Evolutionary conservation across 2,888 invertebrate genomes (phyloP), one percentile per base, ranked within the genome.

Genomic region (Falcaria lacertinaria): DNA sequence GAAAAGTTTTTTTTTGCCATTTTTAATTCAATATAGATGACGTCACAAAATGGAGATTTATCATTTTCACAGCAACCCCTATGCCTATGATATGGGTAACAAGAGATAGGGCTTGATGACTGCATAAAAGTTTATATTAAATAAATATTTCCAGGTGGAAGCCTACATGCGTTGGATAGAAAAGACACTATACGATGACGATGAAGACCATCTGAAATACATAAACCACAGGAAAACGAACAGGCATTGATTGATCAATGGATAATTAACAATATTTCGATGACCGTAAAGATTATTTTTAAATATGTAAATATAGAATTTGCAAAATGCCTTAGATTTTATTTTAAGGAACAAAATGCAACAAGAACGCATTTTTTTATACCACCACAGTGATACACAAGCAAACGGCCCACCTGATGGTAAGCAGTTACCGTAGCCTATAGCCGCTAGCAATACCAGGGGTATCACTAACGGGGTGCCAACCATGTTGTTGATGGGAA

Each of bases 101-200:
- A n/a, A n/a, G n/a, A n/a, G n/a, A n/a, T n/a, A n/a, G n/a, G 15
- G 15, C 36, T 28, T 32, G 3, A 16, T 3, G 16, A 28, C 5
- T 22, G 7, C 17, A n/a, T n/a, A 33, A 41, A 16, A 17, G 8
- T 34, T 14, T 15, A 35, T 14, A 4, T 13, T 32, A 19, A 28
- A 25, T 38, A 4, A 33, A 6, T 33, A 7, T 34, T 55, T 47
- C 1, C 43, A 88, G 89, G 88, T 89, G 48, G 87, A 89, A 58
- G 65, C 84, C 0, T 88, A 60, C 57, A 88, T 87, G 87, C 65
- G 70, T 0, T 89, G 89, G 89, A 89, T 89, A 15, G 88, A 88
- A 48, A 80, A 77, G 51, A 87, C 87, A 0, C 57, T 89, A 0
- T 66, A 70, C 16, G 84, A 86, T 0, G 88, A 89, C 32, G 79